Evolutionary conservation across 2,888 invertebrate species (phyloP), one percentile per base, ranked within the genome.

Genomic region (Drosophila subsilvestris): DNA sequence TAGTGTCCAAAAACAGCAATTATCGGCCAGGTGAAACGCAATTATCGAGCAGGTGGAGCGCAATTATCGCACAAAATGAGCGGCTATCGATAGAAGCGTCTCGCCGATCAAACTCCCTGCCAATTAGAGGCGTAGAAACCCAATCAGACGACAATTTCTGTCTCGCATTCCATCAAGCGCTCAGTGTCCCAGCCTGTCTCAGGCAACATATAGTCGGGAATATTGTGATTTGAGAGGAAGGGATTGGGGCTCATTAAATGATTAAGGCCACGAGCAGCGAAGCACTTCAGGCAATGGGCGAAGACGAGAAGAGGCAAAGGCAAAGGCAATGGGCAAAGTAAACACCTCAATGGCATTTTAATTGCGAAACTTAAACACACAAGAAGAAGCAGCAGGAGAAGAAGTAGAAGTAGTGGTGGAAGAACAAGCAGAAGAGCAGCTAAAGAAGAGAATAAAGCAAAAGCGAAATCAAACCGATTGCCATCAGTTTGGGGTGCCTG

Each of bases 271-370:
- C 37, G 14, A 2, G 37, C 37, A 37, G 37, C 37, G n/a, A 6
- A 37, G 7, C 37, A 37, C 37, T 37, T 37, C 37, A 37, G 37
- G 37, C 7, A 1, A n/a, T n/a, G 14, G 2, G 25, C 25, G 25
- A 25, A 25, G 25, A 25, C 37, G n/a, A 37, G 25, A 5, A 25
- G 25, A 25, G 37, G 14, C 37, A 37, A 14, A 32, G 14, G 14
- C 32, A 32, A 32, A 12, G 32, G 3, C 29, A 10, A 12, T 42
- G 37, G 37, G n/a, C 51, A 22, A 44, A 63, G 42, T 43, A 55
- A 54, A 79, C 70, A 78, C 74, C 76, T 76, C 76, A 79, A 77
- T 80, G 77, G 73, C 71, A 79, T 75, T 86, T 83, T 86, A 83
- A 83, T 86, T 83, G 80, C 80, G 61, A 80, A 86, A 86, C 76